Conservation (phyloP, 2,797 vertebrate species). For the Chaenodraco wilsoni region DNA sequence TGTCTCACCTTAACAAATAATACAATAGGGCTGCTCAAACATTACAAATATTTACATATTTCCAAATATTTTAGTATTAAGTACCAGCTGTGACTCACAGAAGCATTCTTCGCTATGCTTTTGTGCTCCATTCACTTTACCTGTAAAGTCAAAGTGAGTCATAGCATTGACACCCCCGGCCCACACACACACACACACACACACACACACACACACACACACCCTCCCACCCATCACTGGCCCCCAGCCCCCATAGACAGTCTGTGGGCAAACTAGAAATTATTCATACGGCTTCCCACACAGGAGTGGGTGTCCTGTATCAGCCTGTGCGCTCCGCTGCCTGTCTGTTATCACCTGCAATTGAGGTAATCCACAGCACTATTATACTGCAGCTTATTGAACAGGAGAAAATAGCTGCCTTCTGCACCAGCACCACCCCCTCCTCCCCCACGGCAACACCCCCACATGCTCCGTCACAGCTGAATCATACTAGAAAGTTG, state of each 20-base stretch:
- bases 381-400: slow-evolving; percentile 88
- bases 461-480: slow-evolving; percentile 65
- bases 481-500: slow-evolving; percentile 80
- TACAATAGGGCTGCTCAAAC: background rate
- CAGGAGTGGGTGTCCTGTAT: slow-evolving; percentile 89
- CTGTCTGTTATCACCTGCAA: slow-evolving; percentile 92
- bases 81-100: slow-evolving; percentile 28
- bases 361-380: slow-evolving; percentile 89
- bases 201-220: too few relatives aligned
- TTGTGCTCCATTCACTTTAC: slow-evolving; percentile 16
- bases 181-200: too few relatives aligned
- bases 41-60: background rate
- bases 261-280: slow-evolving; percentile 86
- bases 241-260: slow-evolving; percentile 73
- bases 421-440: slow-evolving; percentile 48
- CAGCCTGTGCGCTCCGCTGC: slow-evolving; percentile 85
- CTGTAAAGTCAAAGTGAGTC: slow-evolving; percentile 65
- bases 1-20: background rate
- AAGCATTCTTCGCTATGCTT: slow-evolving; percentile 23
- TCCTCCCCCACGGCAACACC: slow-evolving; percentile 2
- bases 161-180: slow-evolving; percentile 48
- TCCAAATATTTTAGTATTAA: background rate
- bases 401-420: slow-evolving; percentile 84
- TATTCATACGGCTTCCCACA: slow-evolving; percentile 92
- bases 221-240: slow-evolving; percentile 48